A percentile compares a stretch with the other conserved stretches of the same genome.
Evolutionary conservation across 1,140 invertebrate genomes (phyloP).

Genomic region (Palaemon carinicauda): DNA sequence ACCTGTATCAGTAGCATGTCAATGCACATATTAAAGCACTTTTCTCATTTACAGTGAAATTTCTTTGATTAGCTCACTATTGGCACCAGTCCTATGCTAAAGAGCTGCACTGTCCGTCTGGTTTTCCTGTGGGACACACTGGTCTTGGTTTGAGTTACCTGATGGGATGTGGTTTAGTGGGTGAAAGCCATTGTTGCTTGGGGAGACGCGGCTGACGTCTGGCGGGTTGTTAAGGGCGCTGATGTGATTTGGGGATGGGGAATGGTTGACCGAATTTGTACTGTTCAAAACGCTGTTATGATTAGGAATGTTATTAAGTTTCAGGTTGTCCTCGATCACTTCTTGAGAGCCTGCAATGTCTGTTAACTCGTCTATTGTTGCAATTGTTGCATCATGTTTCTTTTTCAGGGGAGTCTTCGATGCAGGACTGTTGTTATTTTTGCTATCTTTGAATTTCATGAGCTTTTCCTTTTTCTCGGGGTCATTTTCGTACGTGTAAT

Average conservation of each 20-base stretch:
- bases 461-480: constrained; percentile 62
- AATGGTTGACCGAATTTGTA: neutral
- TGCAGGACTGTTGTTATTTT: constrained; percentile 58
- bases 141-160: neutral
- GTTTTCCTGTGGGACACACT: neutral
- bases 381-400: constrained; percentile 61
- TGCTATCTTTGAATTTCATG: constrained; percentile 59
- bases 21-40: neutral
- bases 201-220: neutral
- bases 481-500: constrained; percentile 78
- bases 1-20: neutral
- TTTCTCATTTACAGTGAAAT: neutral
- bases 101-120: neutral
- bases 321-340: constrained; percentile 19
- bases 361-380: constrained; percentile 65
- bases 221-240: neutral
- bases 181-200: neutral
- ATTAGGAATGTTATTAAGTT: neutral
- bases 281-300: neutral
- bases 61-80: neutral
- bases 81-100: neutral
- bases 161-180: neutral
- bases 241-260: neutral
- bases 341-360: constrained; percentile 62
- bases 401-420: constrained; percentile 52